Evolutionary conservation across 2,888 invertebrate genomes (phyloP), one percentile per base, ranked within the genome.

Genomic region (Acrocyrtus sp.): DNA sequence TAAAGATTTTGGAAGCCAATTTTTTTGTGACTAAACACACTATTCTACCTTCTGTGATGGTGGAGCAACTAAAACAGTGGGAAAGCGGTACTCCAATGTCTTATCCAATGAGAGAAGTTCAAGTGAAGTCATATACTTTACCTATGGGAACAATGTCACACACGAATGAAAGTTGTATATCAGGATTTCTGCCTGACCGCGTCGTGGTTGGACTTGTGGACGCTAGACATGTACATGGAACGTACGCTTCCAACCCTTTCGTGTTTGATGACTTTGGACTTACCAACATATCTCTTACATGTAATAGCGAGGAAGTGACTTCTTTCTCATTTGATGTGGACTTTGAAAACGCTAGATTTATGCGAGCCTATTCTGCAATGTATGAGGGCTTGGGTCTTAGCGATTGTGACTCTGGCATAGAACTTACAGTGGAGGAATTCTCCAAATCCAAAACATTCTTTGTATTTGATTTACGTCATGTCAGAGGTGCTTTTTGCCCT

Each of bases 381-480:
- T 72, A 29, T 56, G 50, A 61, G 19, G 56, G 56, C n/a, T 17
- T 72, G 3, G 72, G 72, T 3, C 1, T 61, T 1, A 19, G 48
- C 1, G 26, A 72, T 17, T 26, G 22, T 54, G 66, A 72, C 27
- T 15, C 1, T 19, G 65, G 72, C 17, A 10, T 54, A 3, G 53
- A 24, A 3, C 15, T 69, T 3, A 65, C 54, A 17, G 12, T 24
- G 4, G 50, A 47, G 0, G 68, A 74, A 24, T 74, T 39, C 19
- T 58, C 51, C 45, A 45, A 27, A 0, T n/a, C 47, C 10, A 74
- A 69, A 29, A 29, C 56, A 0, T 29, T 74, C 0, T 70, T 74
- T 57, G 54, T 45, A 0, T 65, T 56, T 22, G 66, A 74, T 27
- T 43, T 74, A 6, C 27, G 61, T 15, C 53, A 69, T 50, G 1